Conservation (phyloP, 2,888 invertebrate species). For the Scaptomyza reducta region DNA sequence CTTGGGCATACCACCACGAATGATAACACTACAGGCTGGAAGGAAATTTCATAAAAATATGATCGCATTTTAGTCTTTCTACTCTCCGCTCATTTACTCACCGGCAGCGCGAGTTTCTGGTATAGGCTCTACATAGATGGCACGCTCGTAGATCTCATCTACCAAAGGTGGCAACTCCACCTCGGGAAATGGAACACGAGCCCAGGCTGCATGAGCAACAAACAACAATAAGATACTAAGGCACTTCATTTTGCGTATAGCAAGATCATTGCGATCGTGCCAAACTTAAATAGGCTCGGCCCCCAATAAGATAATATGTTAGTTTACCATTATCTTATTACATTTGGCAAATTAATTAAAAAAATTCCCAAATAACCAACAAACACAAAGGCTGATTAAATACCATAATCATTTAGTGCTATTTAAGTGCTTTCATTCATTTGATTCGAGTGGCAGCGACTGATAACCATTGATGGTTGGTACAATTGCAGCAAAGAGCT, state of each 20-base stretch:
- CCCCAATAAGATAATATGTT: conserved; percentile 10
- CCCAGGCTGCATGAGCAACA: conserved; percentile 48
- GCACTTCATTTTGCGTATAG: conserved; percentile 68
- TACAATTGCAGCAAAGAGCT: conserved; percentile 5
- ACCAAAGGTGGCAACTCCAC: conserved; percentile 53
- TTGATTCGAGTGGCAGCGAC: conserved; percentile 20
- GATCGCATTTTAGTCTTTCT: background rate
- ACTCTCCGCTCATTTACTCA: conserved; percentile 27
- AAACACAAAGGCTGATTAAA: conserved; percentile 18
- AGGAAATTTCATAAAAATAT: background rate
- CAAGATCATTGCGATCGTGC: conserved; percentile 4
- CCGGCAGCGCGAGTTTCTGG: conserved; percentile 61
- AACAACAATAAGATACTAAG: conserved; percentile 55
- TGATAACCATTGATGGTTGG: conserved; percentile 23
- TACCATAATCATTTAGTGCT: conserved; percentile 32
- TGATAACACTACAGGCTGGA: conserved; percentile 69
- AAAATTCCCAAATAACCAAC: conserved; percentile 28
- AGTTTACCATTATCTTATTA: conserved; percentile 29
- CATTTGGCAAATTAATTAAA: conserved; percentile 56
- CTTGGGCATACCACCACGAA: conserved; percentile 78
- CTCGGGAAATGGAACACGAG: conserved; percentile 50
- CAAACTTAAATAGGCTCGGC: conserved; percentile 59
- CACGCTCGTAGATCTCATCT: conserved; percentile 48
- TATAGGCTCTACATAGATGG: conserved; percentile 33
- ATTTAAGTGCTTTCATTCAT: conserved; percentile 27